These are phyloP conservation scores for Anneissia japonica DNA, from an alignment of 35 echinoderm and acorn worm species.

Conservation along the genomic window DNA sequence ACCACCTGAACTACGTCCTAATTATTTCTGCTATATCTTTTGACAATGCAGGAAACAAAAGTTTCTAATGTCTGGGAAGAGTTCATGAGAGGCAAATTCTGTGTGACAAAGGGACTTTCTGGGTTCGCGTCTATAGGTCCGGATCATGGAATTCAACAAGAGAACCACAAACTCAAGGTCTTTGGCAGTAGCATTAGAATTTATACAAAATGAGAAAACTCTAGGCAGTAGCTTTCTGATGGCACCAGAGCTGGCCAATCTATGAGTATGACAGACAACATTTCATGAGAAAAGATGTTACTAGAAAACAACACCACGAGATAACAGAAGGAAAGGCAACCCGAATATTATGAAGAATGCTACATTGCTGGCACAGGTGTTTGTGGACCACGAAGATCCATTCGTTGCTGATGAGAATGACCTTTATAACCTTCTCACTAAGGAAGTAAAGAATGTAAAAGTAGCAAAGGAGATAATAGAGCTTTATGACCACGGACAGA, in stretches of 20 bases:
- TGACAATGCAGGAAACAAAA: too few species aligned
- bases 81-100: too few species aligned
- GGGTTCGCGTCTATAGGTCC: too few species aligned
- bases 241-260: neutral
- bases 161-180: too few species aligned
- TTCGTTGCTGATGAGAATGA: constrained; percentile 7
- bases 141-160: neutral
- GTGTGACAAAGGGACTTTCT: too few species aligned
- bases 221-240: too few species aligned
- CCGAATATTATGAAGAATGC: neutral
- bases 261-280: too few species aligned
- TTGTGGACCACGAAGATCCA: constrained; percentile 8
- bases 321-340: neutral
- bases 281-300: neutral
- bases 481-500: neutral
- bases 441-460: neutral
- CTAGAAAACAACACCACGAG: neutral
- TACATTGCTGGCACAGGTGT: neutral
- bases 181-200: too few species aligned
- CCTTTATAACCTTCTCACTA: neutral
- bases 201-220: too few species aligned
- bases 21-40: too few species aligned
- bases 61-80: too few species aligned
- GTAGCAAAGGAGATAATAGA: constrained; percentile 9
- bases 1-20: too few species aligned